These are phyloP conservation scores for Dolomedes plantarius DNA, from an alignment of 2,888 invertebrate species.

Conservation along the genomic window DNA sequence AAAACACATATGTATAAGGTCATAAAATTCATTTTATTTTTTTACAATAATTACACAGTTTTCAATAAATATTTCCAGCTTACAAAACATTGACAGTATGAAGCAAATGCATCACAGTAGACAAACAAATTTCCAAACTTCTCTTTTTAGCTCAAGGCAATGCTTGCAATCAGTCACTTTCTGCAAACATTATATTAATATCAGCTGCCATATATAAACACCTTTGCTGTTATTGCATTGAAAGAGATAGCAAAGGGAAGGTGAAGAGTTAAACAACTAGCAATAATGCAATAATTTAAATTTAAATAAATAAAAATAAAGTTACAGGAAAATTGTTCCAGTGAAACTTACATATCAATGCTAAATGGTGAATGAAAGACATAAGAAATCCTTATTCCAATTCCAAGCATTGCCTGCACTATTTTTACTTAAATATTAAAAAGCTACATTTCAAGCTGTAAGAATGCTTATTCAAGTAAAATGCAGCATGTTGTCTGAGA, in stretches of 20 bases:
- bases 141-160: slow-evolving; percentile 29
- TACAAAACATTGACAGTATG: slow-evolving; percentile 59
- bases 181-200: background rate
- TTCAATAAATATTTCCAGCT: slow-evolving; percentile 58
- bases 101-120: slow-evolving; percentile 63
- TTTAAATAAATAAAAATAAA: too few species aligned
- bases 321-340: too few species aligned
- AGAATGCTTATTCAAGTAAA: slow-evolving; percentile 3
- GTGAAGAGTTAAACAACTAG: too few species aligned
- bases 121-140: slow-evolving; percentile 19
- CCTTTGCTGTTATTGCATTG: background rate
- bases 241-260: background rate
- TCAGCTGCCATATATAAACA: slow-evolving; percentile 15
- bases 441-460: slow-evolving; percentile 21
- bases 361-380: background rate
- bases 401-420: slow-evolving; percentile 42
- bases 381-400: background rate
- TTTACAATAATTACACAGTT: slow-evolving; percentile 64
- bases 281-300: too few species aligned
- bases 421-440: background rate
- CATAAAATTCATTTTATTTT: slow-evolving; percentile 57
- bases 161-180: slow-evolving; percentile 41
- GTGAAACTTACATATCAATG: background rate
- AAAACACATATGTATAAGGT: too few species aligned
- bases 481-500: background rate